Base-by-base conservation (phyloP, 2,888 invertebrate species). In the Clostera curtula region DNA sequence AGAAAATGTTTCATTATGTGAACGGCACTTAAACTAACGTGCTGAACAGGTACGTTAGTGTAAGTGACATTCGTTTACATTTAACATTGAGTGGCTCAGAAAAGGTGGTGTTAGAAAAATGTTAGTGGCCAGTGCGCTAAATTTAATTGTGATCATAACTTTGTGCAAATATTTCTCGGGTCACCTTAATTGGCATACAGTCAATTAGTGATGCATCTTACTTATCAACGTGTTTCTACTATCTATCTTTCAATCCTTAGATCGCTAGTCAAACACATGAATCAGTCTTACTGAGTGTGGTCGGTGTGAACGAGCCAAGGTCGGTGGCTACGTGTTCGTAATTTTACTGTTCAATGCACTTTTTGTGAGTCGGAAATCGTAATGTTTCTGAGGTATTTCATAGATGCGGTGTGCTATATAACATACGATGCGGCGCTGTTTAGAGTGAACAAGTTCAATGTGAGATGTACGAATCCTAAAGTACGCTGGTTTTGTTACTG, bases 251-350 rank as follows among this genome's bases (percentile, higher is more conserved):
- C 35, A 40, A 29, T 36, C 35, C 34, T 38, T 43, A 40, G 49
- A 57, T 46, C 40, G 36, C 40, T 56, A 55, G 56, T 55, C 56
- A 65, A 60, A 61, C 36, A 53, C 37, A 62, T 71, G 68, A 75
- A 51, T 74, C 64, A 66, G 53, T 47, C 40, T 53, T 16, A 32
- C n/a, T n/a, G n/a, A 39, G 32, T 34, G 22, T 34, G 40, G 29
- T 49, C 44, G 41, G 47, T 41, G 46, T 47, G 45, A 45, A 42
- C 43, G 33, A 35, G 29, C 43, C 69, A 72, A 74, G 75, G 76
- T 67, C 62, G 52, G 61, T 61, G 25, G 25, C 42, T 38, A 51
- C 50, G 55, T 55, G 46, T 31, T 30, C 3, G 31, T 41, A 43
- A 47, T 44, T 44, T 34, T 33, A 41, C 43, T 53, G 43, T 45